Conservation (phyloP, 2,888 invertebrate species). For the Dermolepida albohirtum region DNA sequence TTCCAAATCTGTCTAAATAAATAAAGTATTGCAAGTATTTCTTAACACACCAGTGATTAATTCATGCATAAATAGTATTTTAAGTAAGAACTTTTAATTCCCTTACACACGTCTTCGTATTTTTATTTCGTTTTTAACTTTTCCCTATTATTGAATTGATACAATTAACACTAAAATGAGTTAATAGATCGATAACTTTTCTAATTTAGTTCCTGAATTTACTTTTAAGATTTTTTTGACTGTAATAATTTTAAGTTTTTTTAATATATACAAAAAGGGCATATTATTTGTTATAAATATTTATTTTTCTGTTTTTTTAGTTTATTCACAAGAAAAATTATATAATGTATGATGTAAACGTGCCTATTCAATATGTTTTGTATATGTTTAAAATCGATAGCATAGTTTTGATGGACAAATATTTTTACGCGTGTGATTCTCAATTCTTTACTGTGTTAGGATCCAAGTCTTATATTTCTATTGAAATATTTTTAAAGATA, state of each 20-base stretch:
- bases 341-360: conserved; percentile 28
- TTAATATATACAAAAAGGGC: conserved; percentile 47
- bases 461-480: conserved; percentile 18
- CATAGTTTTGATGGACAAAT: conserved; percentile 13
- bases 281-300: conserved; percentile 47
- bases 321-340: conserved; percentile 25
- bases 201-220: conserved; percentile 31
- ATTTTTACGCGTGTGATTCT: conserved; percentile 13
- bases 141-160: conserved; percentile 23
- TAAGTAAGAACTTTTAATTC: conserved; percentile 31
- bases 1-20: conserved; percentile 21
- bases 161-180: conserved; percentile 1
- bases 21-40: conserved; percentile 41
- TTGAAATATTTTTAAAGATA: conserved; percentile 17
- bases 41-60: conserved; percentile 45
- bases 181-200: conserved; percentile 2
- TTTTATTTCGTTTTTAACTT: conserved; percentile 53
- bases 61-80: conserved; percentile 37
- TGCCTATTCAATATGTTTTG: conserved; percentile 23
- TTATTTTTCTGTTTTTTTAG: conserved; percentile 40
- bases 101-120: conserved; percentile 36
- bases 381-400: conserved; percentile 13
- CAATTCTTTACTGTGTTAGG: too few species aligned
- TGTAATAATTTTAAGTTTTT: conserved; percentile 43
- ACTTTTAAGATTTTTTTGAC: conserved; percentile 51